phyloP scores from a whole-genome alignment of 2,888 invertebrate species.

The Epinotia brunnichana region DNA sequence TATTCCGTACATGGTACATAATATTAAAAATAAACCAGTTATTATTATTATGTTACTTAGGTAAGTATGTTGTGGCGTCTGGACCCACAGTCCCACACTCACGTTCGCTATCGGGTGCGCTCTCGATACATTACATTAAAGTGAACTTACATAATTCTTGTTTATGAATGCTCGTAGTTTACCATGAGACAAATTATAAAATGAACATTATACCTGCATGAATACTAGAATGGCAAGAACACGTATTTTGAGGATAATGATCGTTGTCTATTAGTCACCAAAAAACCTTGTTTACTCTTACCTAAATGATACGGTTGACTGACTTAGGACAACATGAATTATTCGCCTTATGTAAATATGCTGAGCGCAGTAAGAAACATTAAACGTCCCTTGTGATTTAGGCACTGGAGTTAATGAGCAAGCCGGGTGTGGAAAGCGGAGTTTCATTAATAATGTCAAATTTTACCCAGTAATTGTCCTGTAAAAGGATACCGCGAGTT shows the following conservation, averaged over 20 bases:
- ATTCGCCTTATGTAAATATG: conserved; percentile 30
- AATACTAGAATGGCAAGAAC: no score
- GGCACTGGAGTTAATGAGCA: conserved; percentile 40
- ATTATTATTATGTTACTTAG: no score
- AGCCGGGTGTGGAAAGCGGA: conserved; percentile 31
- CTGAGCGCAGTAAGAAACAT: conserved; percentile 24
- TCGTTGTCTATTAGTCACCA: not conserved
- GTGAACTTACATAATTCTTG: no score
- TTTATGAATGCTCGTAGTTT: no score
- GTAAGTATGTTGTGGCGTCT: no score
- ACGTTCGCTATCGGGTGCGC: no score
- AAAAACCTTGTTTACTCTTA: not conserved
- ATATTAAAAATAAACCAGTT: no score
- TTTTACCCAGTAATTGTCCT: conserved; percentile 15
- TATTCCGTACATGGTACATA: no score
- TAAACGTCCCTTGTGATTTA: conserved; percentile 39
- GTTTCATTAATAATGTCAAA: conserved; percentile 37
- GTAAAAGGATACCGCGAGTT: conserved; percentile 6
- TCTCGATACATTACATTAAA: no score
- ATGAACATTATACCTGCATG: no score
- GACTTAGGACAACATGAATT: conserved; percentile 23
- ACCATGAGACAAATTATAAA: no score
- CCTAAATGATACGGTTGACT: conserved; percentile 15
- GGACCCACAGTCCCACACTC: no score
- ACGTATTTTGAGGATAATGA: not conserved